A percentile compares a stretch with the other conserved stretches of the same genome.
Evolutionary conservation across 2,797 vertebrate species (phyloP).

Genomic region (Tapera naevia): DNA sequence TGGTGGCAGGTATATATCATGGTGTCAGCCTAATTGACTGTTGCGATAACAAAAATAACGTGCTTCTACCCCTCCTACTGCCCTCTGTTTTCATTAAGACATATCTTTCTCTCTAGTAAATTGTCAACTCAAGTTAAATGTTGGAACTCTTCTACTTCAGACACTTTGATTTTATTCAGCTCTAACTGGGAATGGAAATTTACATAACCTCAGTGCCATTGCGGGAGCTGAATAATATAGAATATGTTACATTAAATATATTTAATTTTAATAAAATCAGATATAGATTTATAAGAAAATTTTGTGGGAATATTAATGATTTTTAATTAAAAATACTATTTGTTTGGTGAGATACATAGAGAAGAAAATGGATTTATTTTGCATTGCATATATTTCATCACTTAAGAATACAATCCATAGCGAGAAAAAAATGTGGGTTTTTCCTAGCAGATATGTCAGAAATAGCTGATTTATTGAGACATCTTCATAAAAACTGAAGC

Average conservation of each 20-base stretch:
- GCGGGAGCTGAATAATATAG: not conserved
- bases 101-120: too few relatives aligned
- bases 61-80: too few relatives aligned
- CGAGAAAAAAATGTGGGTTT: not conserved
- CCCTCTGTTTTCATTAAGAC: too few relatives aligned
- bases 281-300: not conserved
- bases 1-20: too few relatives aligned
- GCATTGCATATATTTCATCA: not conserved
- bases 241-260: not conserved
- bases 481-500: not conserved
- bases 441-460: not conserved
- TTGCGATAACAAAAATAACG: too few relatives aligned
- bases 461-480: not conserved
- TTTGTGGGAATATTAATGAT: not conserved
- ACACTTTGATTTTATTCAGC: not conserved
- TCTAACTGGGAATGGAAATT: not conserved
- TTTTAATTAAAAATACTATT: not conserved
- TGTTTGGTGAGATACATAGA: not conserved
- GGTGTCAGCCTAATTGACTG: too few relatives aligned
- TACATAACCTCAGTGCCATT: not conserved
- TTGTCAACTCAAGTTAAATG: not conserved
- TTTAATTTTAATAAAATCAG: not conserved
- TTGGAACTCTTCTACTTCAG: not conserved
- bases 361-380: not conserved
- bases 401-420: not conserved